phyloP scores from a whole-genome alignment of 2,797 vertebrate species.

The Sphenodon punctatus region DNA sequence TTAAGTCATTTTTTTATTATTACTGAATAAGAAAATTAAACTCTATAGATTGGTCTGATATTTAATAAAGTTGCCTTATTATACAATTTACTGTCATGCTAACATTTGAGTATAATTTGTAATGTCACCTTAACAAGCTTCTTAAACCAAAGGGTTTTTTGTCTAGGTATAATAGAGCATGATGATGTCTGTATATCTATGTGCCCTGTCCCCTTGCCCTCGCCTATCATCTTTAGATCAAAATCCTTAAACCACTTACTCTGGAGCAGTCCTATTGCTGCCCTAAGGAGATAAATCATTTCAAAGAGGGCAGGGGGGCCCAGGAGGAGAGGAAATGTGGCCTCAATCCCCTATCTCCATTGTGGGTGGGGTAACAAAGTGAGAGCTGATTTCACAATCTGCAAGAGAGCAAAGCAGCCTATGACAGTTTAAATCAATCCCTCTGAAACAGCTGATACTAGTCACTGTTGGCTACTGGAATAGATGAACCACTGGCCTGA shows the following conservation, averaged over 20 bases:
- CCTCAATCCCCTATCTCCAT: background rate
- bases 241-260: too few species aligned
- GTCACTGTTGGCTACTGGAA: background rate
- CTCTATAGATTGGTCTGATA: background rate
- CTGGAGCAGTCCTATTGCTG: too few species aligned
- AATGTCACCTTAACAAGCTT: too few species aligned
- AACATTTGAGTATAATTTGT: too few species aligned
- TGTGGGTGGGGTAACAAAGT: background rate
- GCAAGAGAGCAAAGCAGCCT: background rate
- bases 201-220: background rate
- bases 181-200: background rate
- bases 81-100: too few species aligned
- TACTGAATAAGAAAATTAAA: background rate
- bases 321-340: background rate
- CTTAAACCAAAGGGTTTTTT: too few species aligned
- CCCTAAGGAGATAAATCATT: background rate
- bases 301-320: background rate
- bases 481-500: background rate
- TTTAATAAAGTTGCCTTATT: too few species aligned
- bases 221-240: background rate
- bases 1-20: too few species aligned
- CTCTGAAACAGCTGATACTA: background rate
- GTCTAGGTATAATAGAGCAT: background rate
- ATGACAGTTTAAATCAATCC: background rate
- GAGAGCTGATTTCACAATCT: background rate